Conservation (phyloP, 2,888 invertebrate genomes). For the Melanophora roralis region DNA sequence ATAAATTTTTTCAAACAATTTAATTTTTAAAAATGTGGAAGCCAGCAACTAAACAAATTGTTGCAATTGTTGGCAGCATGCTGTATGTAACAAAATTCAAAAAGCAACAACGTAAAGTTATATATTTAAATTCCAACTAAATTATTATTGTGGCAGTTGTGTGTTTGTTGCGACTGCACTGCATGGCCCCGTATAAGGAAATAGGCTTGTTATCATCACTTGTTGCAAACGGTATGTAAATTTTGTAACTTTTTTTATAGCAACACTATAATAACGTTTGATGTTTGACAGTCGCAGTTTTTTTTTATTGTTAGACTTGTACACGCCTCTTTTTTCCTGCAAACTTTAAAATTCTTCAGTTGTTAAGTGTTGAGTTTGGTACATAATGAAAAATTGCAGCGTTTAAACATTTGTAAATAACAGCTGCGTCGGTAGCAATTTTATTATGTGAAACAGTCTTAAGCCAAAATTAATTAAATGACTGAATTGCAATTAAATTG, state of each 20-base stretch:
- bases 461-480: conserved; percentile 9
- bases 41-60: conserved; percentile 44
- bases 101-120: conserved; percentile 1
- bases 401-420: conserved; percentile 43
- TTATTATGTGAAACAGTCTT: conserved; percentile 32
- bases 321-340: conserved; percentile 33
- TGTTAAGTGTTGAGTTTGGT: not conserved
- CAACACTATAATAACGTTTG: conserved; percentile 37
- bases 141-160: conserved; percentile 40
- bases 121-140: not conserved
- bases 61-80: conserved; percentile 45
- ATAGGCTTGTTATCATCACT: conserved; percentile 61
- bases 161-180: conserved; percentile 21
- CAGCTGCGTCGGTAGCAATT: conserved; percentile 28
- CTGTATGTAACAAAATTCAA: conserved; percentile 25
- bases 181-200: conserved; percentile 49
- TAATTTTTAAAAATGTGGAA: conserved; percentile 44
- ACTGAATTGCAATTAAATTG: conserved; percentile 14
- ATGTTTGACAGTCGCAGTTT: conserved; percentile 42
- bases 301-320: conserved; percentile 11
- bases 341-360: conserved; percentile 22
- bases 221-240: conserved; percentile 54
- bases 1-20: conserved; percentile 26
- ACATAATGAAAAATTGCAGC: not conserved
- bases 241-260: conserved; percentile 7